Percentiles rank a stretch among this genome's conserved stretches.
phyloP scores from a whole-genome alignment of 2,797 vertebrate species.

The Manis javanica region DNA sequence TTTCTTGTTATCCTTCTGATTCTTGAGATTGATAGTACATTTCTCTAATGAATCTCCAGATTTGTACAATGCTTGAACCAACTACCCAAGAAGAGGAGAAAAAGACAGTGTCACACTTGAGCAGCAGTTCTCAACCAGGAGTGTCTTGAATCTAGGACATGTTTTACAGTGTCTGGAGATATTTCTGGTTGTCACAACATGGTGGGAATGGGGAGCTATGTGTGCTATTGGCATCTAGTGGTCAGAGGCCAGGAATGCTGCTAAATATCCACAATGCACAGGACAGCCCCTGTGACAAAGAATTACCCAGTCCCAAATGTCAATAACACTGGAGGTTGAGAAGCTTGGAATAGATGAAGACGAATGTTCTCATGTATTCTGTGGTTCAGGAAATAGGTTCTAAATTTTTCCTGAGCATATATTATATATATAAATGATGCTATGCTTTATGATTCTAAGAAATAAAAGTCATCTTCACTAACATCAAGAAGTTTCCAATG shows the following conservation, averaged over 20 bases:
- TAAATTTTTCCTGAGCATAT: conserved; percentile 26
- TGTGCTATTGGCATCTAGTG: not conserved
- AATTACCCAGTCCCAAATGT: not conserved
- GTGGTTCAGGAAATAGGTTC: not conserved
- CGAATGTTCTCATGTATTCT: not conserved
- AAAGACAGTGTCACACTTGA: not conserved
- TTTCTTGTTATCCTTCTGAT: not conserved
- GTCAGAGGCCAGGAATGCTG: not conserved
- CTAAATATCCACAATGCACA: not conserved
- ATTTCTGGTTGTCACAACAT: not conserved
- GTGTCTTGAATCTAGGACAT: not conserved
- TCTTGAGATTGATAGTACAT: not conserved
- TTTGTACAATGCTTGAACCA: not conserved
- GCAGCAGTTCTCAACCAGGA: not conserved
- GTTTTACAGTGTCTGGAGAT: not conserved
- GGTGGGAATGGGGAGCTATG: not conserved
- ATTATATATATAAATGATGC: not conserved
- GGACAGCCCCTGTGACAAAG: not conserved
- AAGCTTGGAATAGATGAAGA: not conserved
- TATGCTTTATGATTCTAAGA: not conserved
- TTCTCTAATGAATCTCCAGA: not conserved
- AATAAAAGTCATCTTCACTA: not conserved
- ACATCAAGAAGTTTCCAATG: conserved; percentile 5
- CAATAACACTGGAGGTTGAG: not conserved
- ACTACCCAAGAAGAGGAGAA: not conserved